Evolutionary conservation across 2,113 vertebrate species (phyloP), one percentile per base, ranked within the genome.

Genomic region (Colaptes auratus): DNA sequence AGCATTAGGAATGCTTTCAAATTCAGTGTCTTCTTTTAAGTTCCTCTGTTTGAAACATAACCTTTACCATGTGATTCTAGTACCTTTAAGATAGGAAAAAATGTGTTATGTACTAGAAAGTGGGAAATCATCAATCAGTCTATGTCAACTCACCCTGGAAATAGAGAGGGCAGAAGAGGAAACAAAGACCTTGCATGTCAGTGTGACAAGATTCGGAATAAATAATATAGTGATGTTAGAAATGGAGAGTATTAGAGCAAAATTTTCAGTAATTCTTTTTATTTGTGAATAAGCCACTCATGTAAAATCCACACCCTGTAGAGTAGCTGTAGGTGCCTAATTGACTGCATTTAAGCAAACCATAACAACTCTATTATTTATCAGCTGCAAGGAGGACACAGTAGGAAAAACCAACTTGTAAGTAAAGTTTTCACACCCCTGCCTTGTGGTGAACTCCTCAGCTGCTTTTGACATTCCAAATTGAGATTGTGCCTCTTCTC

Each of bases 301-400:
- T 97, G 72, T 93, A 90, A 97, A 96, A 97, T 96, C 89, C 94
- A 24, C 78, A 96, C 92, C 95, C 96, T 95, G 90, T 93, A 88
- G 96, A 97, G 96, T 93, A 93, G 84, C 97, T 81, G 89, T 97
- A 90, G 95, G 97, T 97, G 96, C 77, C 94, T 98, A 98, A 98
- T 97, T 97, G 94, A 83, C 86, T 96, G 95, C 72, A 93, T 78
- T 30, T 92, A 97, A 97, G 95, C 95, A 97, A 97, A 96, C 78
- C 73, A 97, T 97, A 97, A 95, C 56, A 92, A 81, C 39, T 58
- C 71, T 65, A 83, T 96, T 96, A 95, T 61, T 96, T 60, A 78
- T 96, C 95, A 96, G 30, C 88, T 70, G 30, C 77, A 66, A 89
- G 74, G 91, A 96, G 89, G 92, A 82, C 81, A 83, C 73, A 94